These are phyloP conservation scores for Hestina assimilis DNA, from an alignment of 1,140 invertebrate species.

Conservation along the genomic window DNA sequence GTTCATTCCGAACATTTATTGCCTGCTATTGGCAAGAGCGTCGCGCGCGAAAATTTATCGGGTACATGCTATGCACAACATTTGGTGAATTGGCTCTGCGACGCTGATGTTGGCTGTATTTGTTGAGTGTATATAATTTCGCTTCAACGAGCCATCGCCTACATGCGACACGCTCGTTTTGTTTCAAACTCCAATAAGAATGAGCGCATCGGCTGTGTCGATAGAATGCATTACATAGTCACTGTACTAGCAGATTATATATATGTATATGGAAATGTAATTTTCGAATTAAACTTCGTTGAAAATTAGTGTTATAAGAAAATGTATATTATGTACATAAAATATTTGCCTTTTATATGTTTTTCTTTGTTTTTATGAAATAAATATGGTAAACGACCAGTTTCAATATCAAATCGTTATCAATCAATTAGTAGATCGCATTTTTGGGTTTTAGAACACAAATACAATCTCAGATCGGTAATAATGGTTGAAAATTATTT, in stretches of 20 bases:
- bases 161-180: slow-evolving; percentile 39
- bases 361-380: too few relatives aligned
- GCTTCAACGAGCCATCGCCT: slow-evolving; percentile 42
- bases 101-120: slow-evolving; percentile 39
- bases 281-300: not conserved
- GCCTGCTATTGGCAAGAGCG: slow-evolving; percentile 42
- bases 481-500: too few relatives aligned
- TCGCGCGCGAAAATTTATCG: slow-evolving; percentile 44
- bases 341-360: not conserved
- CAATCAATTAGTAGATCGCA: too few relatives aligned
- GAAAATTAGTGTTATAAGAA: not conserved
- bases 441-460: too few relatives aligned
- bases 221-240: slow-evolving; percentile 2
- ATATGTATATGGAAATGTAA: not conserved
- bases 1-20: slow-evolving; percentile 40
- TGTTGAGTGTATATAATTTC: slow-evolving; percentile 59
- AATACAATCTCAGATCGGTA: too few relatives aligned
- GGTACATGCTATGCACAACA: slow-evolving; percentile 42
- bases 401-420: too few relatives aligned
- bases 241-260: not conserved
- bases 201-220: slow-evolving; percentile 18
- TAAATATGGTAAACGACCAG: too few relatives aligned
- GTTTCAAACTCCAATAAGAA: slow-evolving; percentile 41
- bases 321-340: not conserved
- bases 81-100: slow-evolving; percentile 48